Conservation (phyloP, 2,797 vertebrate genomes). For the Pseudocheirus occidentalis region DNA sequence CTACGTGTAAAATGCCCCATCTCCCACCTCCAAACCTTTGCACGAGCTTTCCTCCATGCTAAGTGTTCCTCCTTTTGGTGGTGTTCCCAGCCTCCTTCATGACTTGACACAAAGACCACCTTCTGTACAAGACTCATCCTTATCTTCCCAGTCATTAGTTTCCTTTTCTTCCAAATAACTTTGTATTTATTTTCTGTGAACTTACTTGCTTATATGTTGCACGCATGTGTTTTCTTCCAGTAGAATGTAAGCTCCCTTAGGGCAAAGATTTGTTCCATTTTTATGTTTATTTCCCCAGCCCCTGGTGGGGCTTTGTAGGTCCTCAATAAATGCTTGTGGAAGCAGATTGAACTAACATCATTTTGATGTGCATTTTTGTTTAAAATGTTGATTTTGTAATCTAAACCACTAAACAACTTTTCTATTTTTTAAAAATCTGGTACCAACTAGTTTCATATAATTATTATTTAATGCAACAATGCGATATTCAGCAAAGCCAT, state of each 20-base stretch:
- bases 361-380: not conserved
- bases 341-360: not conserved
- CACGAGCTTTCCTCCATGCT: no score
- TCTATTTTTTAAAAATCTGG: not conserved
- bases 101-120: no score
- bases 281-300: not conserved
- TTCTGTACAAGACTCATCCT: no score
- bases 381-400: not conserved
- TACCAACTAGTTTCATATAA: not conserved
- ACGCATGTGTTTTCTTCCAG: not conserved
- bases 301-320: not conserved
- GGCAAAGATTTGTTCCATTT: not conserved
- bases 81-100: no score
- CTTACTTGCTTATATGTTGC: not conserved
- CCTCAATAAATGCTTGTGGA: not conserved
- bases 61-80: no score
- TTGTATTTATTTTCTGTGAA: not conserved
- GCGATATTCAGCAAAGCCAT: not conserved
- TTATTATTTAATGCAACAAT: not conserved
- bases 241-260: not conserved
- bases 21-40: no score
- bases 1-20: no score
- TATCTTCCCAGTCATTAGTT: no score
- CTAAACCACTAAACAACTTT: not conserved
- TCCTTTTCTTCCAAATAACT: no score